Evolutionary conservation across 2,888 invertebrate genomes (phyloP).

Genomic region (Carabus problematicus): DNA sequence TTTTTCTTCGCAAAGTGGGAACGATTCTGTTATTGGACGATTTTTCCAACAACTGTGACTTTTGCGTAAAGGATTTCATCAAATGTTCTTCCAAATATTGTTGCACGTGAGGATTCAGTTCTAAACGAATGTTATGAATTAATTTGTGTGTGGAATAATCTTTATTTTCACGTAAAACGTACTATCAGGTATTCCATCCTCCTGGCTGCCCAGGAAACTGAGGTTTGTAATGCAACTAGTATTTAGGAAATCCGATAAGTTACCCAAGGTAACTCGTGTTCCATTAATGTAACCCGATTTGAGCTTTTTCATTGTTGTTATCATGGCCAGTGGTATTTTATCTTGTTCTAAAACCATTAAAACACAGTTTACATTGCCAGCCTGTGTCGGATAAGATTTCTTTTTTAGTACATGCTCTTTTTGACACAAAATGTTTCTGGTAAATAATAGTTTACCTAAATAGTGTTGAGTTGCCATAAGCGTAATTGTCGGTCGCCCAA

Average conservation of each 20-base stretch:
- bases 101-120: conserved; percentile 81
- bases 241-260: conserved; percentile 91
- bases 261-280: conserved; percentile 96
- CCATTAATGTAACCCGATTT: conserved; percentile 99
- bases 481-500: conserved; percentile 94
- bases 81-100: conserved; percentile 87
- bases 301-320: conserved; percentile 96
- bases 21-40: conserved; percentile 62
- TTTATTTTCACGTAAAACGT: conserved; percentile 55
- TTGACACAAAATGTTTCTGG: neutral
- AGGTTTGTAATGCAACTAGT: conserved; percentile 98
- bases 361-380: neutral
- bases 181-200: conserved; percentile 90
- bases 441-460: conserved; percentile 75
- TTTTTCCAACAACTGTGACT: conserved; percentile 70
- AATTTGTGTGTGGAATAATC: conserved; percentile 5
- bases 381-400: neutral
- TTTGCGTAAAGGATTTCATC: conserved; percentile 79
- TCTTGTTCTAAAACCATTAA: conserved; percentile 75
- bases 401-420: neutral
- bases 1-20: conserved; percentile 71
- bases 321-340: conserved; percentile 90
- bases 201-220: conserved; percentile 92
- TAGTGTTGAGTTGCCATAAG: conserved; percentile 84
- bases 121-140: conserved; percentile 58